A percentile compares a stretch with the other conserved stretches of the same genome.
These are phyloP conservation scores for Drosophila eohydei DNA, from an alignment of 2,888 invertebrate genomes.

Conservation along the genomic window DNA sequence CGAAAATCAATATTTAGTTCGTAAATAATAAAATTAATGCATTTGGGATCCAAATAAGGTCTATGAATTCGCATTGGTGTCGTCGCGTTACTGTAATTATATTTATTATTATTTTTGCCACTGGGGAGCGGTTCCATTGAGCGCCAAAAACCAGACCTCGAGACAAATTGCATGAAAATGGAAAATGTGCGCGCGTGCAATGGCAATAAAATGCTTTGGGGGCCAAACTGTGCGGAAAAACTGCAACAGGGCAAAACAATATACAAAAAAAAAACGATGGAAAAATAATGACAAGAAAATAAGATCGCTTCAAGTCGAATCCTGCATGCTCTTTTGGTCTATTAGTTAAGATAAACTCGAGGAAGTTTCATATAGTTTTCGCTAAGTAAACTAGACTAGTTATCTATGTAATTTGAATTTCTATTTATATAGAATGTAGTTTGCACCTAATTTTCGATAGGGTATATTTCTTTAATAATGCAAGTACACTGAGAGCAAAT, in stretches of 20 bases:
- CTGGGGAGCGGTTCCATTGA: conserved; percentile 8
- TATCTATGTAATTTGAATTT: too few species aligned
- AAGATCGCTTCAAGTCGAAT: conserved; percentile 23
- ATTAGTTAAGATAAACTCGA: not conserved
- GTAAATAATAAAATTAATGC: conserved; percentile 19
- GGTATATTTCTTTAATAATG: conserved; percentile 1
- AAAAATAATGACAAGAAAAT: conserved; percentile 19
- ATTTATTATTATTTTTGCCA: conserved; percentile 23
- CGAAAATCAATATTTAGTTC: not conserved
- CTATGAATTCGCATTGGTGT: conserved; percentile 22
- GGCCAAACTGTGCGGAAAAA: conserved; percentile 67
- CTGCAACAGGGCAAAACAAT: conserved; percentile 71
- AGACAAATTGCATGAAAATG: conserved; percentile 72
- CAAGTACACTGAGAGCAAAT: conserved; percentile 8
- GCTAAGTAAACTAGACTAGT: not conserved
- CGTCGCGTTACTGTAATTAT: conserved; percentile 13
- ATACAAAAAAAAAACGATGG: conserved; percentile 14
- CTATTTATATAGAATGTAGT: not conserved
- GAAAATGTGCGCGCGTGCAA: conserved; percentile 59
- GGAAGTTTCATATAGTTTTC: not conserved
- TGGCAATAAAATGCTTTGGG: conserved; percentile 68
- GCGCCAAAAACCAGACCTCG: conserved; percentile 22
- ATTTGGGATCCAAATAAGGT: conserved; percentile 32
- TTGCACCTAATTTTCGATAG: not conserved
- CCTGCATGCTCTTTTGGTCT: conserved; percentile 12